Evolutionary conservation across 2,888 invertebrate species (phyloP).

Genomic region (Myopa testacea): DNA sequence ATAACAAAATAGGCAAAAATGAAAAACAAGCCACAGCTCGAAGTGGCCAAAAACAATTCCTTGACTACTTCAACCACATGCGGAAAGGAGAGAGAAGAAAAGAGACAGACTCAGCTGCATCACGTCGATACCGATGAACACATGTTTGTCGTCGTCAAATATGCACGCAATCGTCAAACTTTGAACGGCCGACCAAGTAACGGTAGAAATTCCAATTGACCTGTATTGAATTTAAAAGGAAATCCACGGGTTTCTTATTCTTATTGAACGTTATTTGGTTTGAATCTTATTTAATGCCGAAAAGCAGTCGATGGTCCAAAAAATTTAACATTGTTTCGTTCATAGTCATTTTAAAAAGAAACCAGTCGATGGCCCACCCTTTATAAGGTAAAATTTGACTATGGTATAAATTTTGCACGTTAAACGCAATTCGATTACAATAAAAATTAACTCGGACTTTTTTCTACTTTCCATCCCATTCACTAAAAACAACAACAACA

Average conservation of each 20-base stretch:
- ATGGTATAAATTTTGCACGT: no score
- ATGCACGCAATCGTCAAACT: neutral
- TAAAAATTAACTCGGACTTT: no score
- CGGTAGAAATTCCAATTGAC: slow-evolving; percentile 19
- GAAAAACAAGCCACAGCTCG: neutral
- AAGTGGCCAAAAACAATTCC: neutral
- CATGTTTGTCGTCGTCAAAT: neutral
- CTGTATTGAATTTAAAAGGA: slow-evolving; percentile 7
- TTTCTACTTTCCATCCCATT: no score
- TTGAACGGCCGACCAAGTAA: neutral
- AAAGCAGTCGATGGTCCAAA: neutral
- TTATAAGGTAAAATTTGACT: no score
- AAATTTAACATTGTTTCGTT: neutral
- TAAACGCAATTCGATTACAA: no score
- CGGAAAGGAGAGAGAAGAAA: neutral
- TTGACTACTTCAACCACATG: neutral
- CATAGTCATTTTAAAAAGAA: no score
- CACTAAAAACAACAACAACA: neutral
- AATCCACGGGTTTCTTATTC: neutral
- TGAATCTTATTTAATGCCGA: no score
- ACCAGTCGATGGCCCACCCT: no score
- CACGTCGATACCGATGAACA: neutral
- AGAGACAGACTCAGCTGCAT: neutral
- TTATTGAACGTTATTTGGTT: neutral
- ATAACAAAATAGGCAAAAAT: neutral